A percentile compares a stretch with the other conserved stretches of the same genome.
These are phyloP conservation scores for Ictidomys tridecemlineatus DNA, from an alignment of 2,113 vertebrate species.

Conservation along the genomic window DNA sequence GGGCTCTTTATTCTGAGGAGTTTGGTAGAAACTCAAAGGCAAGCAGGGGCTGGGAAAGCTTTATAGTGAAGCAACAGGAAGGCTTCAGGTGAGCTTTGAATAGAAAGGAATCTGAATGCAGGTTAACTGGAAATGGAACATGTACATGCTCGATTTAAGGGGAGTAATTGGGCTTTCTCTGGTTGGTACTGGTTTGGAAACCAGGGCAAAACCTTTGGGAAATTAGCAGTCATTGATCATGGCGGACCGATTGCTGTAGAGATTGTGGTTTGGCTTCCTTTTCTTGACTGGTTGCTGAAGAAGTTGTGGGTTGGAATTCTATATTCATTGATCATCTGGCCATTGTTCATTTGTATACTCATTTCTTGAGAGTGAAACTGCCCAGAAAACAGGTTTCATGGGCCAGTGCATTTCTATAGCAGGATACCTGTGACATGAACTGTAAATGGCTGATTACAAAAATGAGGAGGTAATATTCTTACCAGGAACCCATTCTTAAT, in stretches of 20 bases:
- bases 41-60: background rate
- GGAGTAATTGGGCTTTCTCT: background rate
- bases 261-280: background rate
- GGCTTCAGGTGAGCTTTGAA: background rate
- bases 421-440: background rate
- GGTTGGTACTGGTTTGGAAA: background rate
- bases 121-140: background rate
- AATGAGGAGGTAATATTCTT: background rate
- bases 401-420: background rate
- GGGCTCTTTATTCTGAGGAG: background rate
- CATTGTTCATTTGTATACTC: background rate
- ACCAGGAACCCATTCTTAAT: background rate
- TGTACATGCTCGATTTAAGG: background rate
- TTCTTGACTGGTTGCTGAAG: background rate
- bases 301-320: slow-evolving; percentile 17
- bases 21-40: background rate
- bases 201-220: background rate
- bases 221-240: background rate
- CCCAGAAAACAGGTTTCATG: background rate
- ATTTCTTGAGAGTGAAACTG: background rate
- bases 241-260: background rate
- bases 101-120: background rate
- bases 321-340: background rate
- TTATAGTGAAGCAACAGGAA: background rate
- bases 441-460: background rate